Percentiles rank a stretch among this genome's conserved stretches.
Evolutionary conservation across 2,888 invertebrate genomes (phyloP).

Genomic region (Folsomia candida): DNA sequence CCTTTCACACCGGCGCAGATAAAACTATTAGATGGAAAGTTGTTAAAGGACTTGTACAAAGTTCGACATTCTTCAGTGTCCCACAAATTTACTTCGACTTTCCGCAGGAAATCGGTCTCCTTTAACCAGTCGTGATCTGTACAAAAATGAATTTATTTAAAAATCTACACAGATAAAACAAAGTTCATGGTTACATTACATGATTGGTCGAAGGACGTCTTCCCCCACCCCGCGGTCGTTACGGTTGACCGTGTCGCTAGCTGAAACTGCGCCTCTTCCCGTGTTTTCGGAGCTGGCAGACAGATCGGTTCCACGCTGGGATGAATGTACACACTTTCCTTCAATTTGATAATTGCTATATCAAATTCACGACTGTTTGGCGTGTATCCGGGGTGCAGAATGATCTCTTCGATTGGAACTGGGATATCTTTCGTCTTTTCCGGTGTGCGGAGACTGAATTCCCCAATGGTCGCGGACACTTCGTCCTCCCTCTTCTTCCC

Average conservation of each 20-base stretch:
- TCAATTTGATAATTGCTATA: constrained; percentile 30
- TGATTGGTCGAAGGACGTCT: constrained; percentile 16
- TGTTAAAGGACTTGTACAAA: constrained; percentile 17
- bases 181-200: background rate
- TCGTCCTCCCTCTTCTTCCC: background rate
- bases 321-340: constrained; percentile 9
- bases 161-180: too few species aligned
- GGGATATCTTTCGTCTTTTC: constrained; percentile 13
- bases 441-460: constrained; percentile 25
- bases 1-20: constrained; percentile 30
- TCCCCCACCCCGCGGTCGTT: constrained; percentile 32
- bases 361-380: constrained; percentile 29
- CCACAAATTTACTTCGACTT: constrained; percentile 30
- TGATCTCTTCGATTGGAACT: constrained; percentile 17
- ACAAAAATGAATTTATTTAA: too few species aligned
- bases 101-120: constrained; percentile 15
- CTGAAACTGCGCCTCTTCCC: background rate
- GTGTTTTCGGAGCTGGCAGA: constrained; percentile 15
- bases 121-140: constrained; percentile 28
- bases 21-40: constrained; percentile 30
- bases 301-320: constrained; percentile 28
- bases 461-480: constrained; percentile 25
- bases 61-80: constrained; percentile 22
- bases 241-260: constrained; percentile 8
- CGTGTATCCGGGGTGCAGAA: constrained; percentile 31